phyloP scores from a whole-genome alignment of 2,888 invertebrate species.

The Cepaea hortensis region DNA sequence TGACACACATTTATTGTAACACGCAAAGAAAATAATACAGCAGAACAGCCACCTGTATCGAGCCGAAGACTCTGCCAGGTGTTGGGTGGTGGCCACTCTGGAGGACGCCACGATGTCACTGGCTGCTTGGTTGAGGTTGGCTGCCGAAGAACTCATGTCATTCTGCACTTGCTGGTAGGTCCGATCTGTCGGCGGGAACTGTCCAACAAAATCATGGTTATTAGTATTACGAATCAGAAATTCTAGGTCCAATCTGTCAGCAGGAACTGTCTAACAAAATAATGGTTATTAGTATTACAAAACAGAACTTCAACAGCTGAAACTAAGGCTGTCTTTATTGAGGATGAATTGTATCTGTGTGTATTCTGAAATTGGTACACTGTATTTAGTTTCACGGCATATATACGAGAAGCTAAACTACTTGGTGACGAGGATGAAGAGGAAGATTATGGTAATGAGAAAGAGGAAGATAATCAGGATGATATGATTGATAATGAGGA shows the following conservation, averaged over 20 bases:
- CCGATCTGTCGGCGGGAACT: constrained; percentile 82
- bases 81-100: constrained; percentile 79
- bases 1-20: background rate
- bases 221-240: too few relatives aligned
- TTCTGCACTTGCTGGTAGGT: constrained; percentile 84
- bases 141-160: constrained; percentile 90
- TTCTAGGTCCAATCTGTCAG: constrained; percentile 76
- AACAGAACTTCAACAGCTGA: too few relatives aligned
- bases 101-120: constrained; percentile 88
- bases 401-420: too few relatives aligned
- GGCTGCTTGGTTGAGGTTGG: constrained; percentile 88
- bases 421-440: too few relatives aligned
- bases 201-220: constrained; percentile 59
- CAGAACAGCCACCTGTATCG: constrained; percentile 79
- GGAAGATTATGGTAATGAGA: too few relatives aligned
- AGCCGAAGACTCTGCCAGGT: constrained; percentile 85
- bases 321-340: too few relatives aligned
- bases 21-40: background rate
- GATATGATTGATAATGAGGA: too few relatives aligned
- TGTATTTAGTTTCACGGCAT: too few relatives aligned
- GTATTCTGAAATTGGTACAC: too few relatives aligned
- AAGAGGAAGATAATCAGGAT: too few relatives aligned
- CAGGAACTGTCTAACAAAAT: constrained; percentile 81
- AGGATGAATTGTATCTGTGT: too few relatives aligned
- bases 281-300: too few relatives aligned